Base-by-base conservation (phyloP, 2,113 vertebrate genomes). In the Cairina moschata region DNA sequence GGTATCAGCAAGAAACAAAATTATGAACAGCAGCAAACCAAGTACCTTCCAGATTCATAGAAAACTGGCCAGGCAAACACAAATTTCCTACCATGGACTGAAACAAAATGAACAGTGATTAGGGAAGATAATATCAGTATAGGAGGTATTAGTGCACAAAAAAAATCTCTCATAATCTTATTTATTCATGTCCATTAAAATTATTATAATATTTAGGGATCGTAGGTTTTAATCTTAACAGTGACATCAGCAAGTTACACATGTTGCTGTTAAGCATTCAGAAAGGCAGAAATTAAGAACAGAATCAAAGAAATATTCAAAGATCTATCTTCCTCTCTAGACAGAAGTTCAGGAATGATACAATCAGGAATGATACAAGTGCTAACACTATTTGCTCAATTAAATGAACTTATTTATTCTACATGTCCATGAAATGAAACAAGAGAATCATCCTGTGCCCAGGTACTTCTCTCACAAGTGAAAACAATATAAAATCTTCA, bases 11-110 rank as follows among this genome's bases (percentile, higher is more conserved):
- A 88, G 63, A 86, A 88, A 69, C 58, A 65, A 81, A 69, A 91
- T 77, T 48, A 81, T 25, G 55, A 32, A 36, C 54, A 71, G 36
- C 23, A 71, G 69, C 40, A 92, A 71, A 40, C 1, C 6, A 71
- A 85, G 63, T 48, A 72, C 44, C 50, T 95, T 92, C 77, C 93
- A 95, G 68, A 92, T 86, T 94, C 59, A 76, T 71, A 71, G 65
- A 56, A 96, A 94, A 71, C 80, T 86, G 56, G 66, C 28, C 83
- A 81, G 81, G 31, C 40, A 94, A 81, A 81, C n/a, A 74, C 38
- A 62, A 34, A 63, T 83, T 94, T 83, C 63, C 83, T 77, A 71
- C 31, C 52, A 77, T 7, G 15, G 40, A 81, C 83, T 89, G 68
- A 92, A 81, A 91, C n/a, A 25, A 86, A 90, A 81, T 89, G 69